phyloP scores from a whole-genome alignment of 2,888 invertebrate genomes.

The Stenoptilia bipunctidactyla region DNA sequence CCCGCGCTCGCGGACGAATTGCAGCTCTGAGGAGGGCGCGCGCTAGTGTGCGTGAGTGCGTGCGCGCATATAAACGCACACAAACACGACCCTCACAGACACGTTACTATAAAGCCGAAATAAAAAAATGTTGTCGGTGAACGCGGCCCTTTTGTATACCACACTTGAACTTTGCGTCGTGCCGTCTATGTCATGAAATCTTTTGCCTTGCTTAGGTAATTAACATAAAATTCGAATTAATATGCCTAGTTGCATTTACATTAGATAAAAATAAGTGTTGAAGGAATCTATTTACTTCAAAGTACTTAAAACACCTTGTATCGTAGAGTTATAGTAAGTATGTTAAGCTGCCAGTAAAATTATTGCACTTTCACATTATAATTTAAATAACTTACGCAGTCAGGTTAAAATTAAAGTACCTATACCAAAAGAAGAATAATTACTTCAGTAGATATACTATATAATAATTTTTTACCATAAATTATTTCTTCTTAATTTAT shows the following conservation, averaged over 20 bases:
- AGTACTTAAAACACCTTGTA: too few relatives aligned
- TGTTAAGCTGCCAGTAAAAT: too few relatives aligned
- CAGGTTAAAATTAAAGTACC: too few relatives aligned
- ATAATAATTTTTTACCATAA: too few relatives aligned
- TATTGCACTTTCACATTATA: too few relatives aligned
- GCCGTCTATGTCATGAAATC: slow-evolving; percentile 36
- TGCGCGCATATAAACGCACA: slow-evolving; percentile 19
- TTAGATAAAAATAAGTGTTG: slow-evolving; percentile 18
- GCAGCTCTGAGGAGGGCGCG: slow-evolving; percentile 60
- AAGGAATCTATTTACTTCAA: too few relatives aligned
- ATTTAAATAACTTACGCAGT: too few relatives aligned
- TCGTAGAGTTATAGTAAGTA: too few relatives aligned
- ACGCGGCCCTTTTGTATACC: slow-evolving; percentile 50
- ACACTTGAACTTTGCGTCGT: slow-evolving; percentile 52
- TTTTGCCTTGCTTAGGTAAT: slow-evolving; percentile 31
- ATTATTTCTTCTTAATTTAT: too few relatives aligned
- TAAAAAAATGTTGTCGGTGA: slow-evolving; percentile 56
- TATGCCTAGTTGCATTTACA: slow-evolving; percentile 30
- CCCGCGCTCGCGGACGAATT: slow-evolving; percentile 57
- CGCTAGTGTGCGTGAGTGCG: slow-evolving; percentile 54
- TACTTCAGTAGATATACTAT: too few relatives aligned
- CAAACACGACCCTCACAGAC: slow-evolving; percentile 24
- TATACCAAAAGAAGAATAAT: too few relatives aligned
- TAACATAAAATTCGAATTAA: slow-evolving; percentile 40
- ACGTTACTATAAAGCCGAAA: slow-evolving; percentile 54